Conservation (phyloP, 1,140 invertebrate species). For the Euura saliciscinereae region DNA sequence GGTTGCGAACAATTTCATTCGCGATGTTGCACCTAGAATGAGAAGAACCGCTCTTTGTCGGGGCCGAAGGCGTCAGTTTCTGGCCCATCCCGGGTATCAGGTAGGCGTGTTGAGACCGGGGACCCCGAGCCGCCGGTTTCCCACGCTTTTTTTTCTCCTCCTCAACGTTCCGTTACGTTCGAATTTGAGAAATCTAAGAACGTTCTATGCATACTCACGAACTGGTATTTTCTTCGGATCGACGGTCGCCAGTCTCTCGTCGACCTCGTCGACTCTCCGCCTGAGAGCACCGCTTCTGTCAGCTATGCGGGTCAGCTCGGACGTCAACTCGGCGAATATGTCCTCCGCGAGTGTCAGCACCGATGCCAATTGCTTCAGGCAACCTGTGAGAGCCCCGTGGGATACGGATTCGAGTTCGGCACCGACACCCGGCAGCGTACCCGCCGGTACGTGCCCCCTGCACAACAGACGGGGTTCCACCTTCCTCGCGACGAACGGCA, state of each 20-base stretch:
- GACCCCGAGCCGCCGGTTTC: conserved; percentile 1
- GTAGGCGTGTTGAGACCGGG: conserved; percentile 6
- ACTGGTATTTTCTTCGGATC: conserved; percentile 65
- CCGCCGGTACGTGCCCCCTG: conserved; percentile 54
- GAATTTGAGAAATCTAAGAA: too few species aligned
- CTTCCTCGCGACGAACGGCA: conserved; percentile 58
- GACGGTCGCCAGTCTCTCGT: conserved; percentile 48
- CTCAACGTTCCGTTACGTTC: conserved; percentile 5
- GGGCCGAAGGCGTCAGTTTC: conserved; percentile 28
- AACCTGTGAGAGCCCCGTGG: conserved; percentile 60
- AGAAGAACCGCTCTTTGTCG: conserved; percentile 42
- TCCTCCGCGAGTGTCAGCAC: conserved; percentile 62
- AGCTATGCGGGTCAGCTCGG: conserved; percentile 59
- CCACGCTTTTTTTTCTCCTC: neutral
- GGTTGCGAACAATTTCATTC: too few species aligned
- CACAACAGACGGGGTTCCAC: conserved; percentile 56
- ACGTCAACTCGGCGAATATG: conserved; percentile 62
- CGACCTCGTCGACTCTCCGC: conserved; percentile 53
- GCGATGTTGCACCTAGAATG: neutral
- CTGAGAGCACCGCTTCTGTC: conserved; percentile 58
- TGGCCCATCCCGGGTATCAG: neutral
- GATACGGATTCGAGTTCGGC: conserved; percentile 60
- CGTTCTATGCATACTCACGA: conserved; percentile 56
- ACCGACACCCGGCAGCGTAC: conserved; percentile 35
- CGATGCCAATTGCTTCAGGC: conserved; percentile 62